A percentile compares a stretch with the other conserved stretches of the same genome.
Conservation (phyloP, 2,113 vertebrate species). For the Riparia riparia region DNA sequence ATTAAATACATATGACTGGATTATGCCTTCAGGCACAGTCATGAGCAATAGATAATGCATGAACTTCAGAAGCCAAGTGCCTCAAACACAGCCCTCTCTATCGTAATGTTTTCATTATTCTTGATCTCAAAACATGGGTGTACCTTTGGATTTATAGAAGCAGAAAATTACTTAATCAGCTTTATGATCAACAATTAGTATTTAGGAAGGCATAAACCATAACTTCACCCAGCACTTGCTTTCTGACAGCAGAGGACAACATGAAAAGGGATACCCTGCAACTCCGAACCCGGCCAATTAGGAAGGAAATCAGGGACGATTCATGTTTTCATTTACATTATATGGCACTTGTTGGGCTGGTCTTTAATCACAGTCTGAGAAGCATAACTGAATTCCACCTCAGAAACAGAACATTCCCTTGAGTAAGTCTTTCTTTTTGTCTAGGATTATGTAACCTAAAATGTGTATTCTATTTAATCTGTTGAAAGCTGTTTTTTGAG, state of each 20-base stretch:
- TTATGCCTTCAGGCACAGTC: conserved; percentile 5
- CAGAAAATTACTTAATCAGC: neutral
- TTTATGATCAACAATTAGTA: neutral
- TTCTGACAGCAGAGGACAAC: neutral
- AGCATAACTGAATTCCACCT: neutral
- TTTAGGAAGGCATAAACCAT: neutral
- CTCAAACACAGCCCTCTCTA: neutral
- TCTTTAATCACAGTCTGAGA: neutral
- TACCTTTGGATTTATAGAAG: neutral
- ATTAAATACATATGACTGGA: conserved; percentile 11
- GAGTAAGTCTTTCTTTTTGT: neutral
- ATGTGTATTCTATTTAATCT: too few relatives aligned
- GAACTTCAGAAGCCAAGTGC: conserved; percentile 1
- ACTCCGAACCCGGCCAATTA: neutral
- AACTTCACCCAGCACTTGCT: neutral
- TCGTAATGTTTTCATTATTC: neutral
- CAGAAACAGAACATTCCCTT: neutral
- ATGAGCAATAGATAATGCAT: neutral
- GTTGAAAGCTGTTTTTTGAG: too few relatives aligned
- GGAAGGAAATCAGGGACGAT: neutral
- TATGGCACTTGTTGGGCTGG: neutral
- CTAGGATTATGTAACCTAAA: too few relatives aligned
- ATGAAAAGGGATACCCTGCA: neutral
- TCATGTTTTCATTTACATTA: neutral
- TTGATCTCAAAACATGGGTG: neutral